A percentile compares a stretch with the other conserved stretches of the same genome.
These are phyloP conservation scores for Nipponia nippon DNA, from an alignment of 2,113 vertebrate genomes.

Conservation along the genomic window DNA sequence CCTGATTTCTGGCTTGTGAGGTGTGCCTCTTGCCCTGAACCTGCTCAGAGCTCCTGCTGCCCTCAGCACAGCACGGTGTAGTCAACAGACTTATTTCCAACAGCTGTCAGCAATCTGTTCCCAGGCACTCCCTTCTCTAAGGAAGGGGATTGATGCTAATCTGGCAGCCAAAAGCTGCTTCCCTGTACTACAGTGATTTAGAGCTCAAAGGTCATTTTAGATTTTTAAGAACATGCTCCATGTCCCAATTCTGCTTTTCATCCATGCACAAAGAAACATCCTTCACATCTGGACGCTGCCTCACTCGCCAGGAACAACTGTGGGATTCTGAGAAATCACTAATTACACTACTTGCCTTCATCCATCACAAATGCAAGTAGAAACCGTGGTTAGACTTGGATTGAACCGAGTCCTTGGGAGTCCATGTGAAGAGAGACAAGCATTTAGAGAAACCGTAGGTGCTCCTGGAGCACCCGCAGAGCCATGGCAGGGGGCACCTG, in stretches of 20 bases:
- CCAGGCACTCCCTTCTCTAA: conserved; percentile 21
- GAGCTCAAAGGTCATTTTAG: not conserved
- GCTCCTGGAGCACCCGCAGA: not conserved
- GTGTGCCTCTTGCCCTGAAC: not conserved
- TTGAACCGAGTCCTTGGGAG: not conserved
- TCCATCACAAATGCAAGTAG: not conserved
- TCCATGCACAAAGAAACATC: not conserved
- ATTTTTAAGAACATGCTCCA: conserved; percentile 12
- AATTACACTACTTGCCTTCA: not conserved
- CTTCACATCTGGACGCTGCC: not conserved
- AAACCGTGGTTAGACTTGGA: not conserved
- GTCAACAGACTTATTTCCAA: not conserved
- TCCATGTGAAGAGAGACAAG: not conserved
- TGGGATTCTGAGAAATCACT: not conserved
- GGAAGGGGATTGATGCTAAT: not conserved
- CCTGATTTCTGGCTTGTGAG: not conserved
- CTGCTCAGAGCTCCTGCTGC: not conserved
- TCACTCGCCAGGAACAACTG: not conserved
- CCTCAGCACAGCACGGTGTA: not conserved
- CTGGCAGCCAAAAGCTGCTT: conserved; percentile 21
- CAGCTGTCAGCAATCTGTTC: conserved; percentile 42
- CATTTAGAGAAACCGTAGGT: not conserved
- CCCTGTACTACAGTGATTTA: not conserved
- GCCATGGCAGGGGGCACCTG: not conserved
- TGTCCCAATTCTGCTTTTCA: conserved; percentile 33